Percentiles rank a stretch among this genome's conserved stretches.
Evolutionary conservation across 1,140 invertebrate species (phyloP).

Genomic region (Trinorchestia longiramus): DNA sequence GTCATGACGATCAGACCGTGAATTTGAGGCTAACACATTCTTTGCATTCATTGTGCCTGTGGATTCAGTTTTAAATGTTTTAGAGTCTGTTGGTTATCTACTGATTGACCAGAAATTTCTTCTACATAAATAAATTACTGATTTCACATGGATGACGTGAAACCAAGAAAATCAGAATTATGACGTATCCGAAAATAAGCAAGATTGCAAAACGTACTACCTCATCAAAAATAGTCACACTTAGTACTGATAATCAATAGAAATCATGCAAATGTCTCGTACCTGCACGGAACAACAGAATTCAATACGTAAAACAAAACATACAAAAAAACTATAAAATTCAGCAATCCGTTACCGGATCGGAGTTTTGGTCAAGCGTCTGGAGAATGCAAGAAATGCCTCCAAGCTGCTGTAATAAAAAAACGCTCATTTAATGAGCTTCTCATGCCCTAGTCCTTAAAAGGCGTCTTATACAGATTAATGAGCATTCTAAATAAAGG

Average conservation of each 20-base stretch:
- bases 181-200: not conserved
- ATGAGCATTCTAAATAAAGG: conserved; percentile 1
- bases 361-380: not conserved
- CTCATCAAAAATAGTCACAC: not conserved
- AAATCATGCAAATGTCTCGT: not conserved
- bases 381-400: not conserved
- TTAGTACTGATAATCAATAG: not conserved
- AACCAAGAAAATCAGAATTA: not conserved
- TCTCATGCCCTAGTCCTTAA: not conserved
- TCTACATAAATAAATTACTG: not conserved
- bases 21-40: not conserved
- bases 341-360: not conserved
- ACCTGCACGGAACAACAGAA: not conserved
- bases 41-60: conserved; percentile 7
- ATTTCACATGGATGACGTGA: not conserved
- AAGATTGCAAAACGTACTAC: not conserved
- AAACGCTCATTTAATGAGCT: not conserved
- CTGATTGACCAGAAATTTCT: not conserved
- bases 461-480: not conserved
- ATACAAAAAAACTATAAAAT: not conserved
- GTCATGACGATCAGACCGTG: not conserved
- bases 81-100: not conserved
- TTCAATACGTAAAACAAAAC: not conserved
- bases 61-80: not conserved
- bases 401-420: not conserved